Base-by-base conservation (phyloP, 2,888 invertebrate genomes). In the Chrysopilus asiliformis region DNA sequence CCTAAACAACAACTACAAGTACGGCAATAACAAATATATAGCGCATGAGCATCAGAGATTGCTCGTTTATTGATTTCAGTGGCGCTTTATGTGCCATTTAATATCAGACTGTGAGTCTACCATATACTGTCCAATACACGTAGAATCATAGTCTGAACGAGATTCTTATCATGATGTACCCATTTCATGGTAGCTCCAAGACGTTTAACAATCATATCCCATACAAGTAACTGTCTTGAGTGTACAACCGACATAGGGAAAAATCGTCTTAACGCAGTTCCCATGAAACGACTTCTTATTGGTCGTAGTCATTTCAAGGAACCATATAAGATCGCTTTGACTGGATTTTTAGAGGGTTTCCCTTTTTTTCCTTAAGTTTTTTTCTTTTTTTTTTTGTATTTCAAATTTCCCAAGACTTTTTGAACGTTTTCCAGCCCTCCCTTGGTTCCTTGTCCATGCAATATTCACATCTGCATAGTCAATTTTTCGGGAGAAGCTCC, bases 231-330 rank as follows among this genome's bases (percentile, higher is more conserved):
- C n/a, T n/a, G n/a, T n/a, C n/a, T n/a, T n/a, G n/a, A n/a, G n/a
- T n/a, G n/a, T n/a, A n/a, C 12, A 31, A 9, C 31, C 17, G 28
- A 34, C 20, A 28, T 20, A 39, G 36, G 30, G 27, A 26, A 25
- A 41, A 27, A 36, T 40, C 41, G 36, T 45, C 44, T 45, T 36
- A 43, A 38, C 41, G 38, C 30, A 32, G 40, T 43, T 43, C 43
- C 35, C 37, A 39, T 27, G 30, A 44, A 50, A 49, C 50, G 49
- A 45, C 47, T 52, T 50, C 53, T 53, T 53, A 53, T 53, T 53
- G 53, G 53, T 49, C 52, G 50, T 52, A 43, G 42, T 42, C 43
- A 41, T 46, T 45, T 43, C 32, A 38, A 41, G 39, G 40, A 43
- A 42, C n/a, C 42, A 43, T 40, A 40, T 42, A 40, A 40, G 39